Percentiles rank a stretch among this genome's conserved stretches.
These are phyloP conservation scores for Knipowitschia caucasica DNA, from an alignment of 2,797 vertebrate species.

Conservation along the genomic window DNA sequence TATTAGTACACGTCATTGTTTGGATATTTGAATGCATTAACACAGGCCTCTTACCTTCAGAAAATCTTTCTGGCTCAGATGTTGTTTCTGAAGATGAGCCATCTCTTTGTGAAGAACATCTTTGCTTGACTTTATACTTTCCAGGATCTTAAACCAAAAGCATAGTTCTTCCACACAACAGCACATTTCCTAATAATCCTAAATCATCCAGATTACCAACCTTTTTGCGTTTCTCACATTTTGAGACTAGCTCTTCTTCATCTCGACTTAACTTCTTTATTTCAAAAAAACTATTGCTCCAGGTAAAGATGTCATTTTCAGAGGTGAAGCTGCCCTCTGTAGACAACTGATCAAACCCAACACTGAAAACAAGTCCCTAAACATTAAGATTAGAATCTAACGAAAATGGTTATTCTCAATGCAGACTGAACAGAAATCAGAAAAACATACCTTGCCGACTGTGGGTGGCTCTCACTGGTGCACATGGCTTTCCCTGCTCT, in stretches of 20 bases:
- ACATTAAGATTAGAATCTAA: conserved; percentile 4
- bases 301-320: conserved; percentile 11
- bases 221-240: conserved; percentile 48
- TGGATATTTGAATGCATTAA: not conserved
- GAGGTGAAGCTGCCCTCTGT: conserved; percentile 7
- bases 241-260: conserved; percentile 40
- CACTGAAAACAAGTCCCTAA: conserved; percentile 38
- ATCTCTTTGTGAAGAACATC: conserved; percentile 54
- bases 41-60: conserved; percentile 67
- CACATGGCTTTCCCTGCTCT: conserved; percentile 1
- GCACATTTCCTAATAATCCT: not conserved
- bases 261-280: conserved; percentile 60
- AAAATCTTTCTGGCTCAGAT: conserved; percentile 67
- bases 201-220: conserved; percentile 44
- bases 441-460: conserved; percentile 62
- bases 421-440: not conserved
- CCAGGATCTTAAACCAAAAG: conserved; percentile 67
- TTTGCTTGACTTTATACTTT: conserved; percentile 50
- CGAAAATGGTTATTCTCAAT: not conserved
- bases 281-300: not conserved
- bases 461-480: conserved; percentile 24
- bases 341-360: not conserved
- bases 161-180: not conserved
- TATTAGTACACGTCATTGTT: no score
- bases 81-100: conserved; percentile 48